Evolutionary conservation across 2,888 invertebrate genomes (phyloP), one percentile per base, ranked within the genome.

Genomic region (Dolichomitus sp.): DNA sequence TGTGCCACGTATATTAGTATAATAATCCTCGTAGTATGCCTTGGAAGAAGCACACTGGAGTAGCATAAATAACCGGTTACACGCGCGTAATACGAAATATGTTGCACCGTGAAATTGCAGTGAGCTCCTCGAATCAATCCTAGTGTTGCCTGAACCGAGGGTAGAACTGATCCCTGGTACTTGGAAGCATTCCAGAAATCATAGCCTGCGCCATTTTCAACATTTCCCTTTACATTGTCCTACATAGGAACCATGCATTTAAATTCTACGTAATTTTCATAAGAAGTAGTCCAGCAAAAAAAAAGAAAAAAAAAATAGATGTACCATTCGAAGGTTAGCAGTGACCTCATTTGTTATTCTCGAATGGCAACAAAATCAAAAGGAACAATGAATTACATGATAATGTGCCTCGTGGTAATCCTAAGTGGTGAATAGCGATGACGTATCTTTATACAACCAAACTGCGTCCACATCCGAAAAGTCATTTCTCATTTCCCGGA

Each of bases 101-200:
- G 42, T 40, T 45, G 59, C 72, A 48, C 73, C 73, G 73, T 72
- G 40, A 81, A 73, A 77, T 77, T 77, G 61, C 72, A 40, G 52
- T 48, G 45, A 33, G 48, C 73, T 69, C 27, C 45, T 50, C 61
- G 69, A 70, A 78, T 78, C 81, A 74, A 75, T 75, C 80, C 68
- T 37, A 37, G 59, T 30, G 45, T 65, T 37, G 14, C 17, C 30
- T 19, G 27, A 59, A n/a, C 14, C 1, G 14, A 30, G 19, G 14
- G 17, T 30, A 3, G 4, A 40, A n/a, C 17, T 40, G 30, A 57
- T 72, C 17, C 45, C 42, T n/a, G 5, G 27, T 11, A 59, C 12
- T 17, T 45, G 5, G 54, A 27, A 45, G 17, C 14, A 40, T 23
- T 54, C 14, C 33, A 33, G 27, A 37, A 52, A 5, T 14, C 11